Percentiles rank a stretch among this genome's conserved stretches.
These are phyloP conservation scores for Drosophila gunungcola DNA, from an alignment of 1,140 invertebrate species.

Conservation along the genomic window DNA sequence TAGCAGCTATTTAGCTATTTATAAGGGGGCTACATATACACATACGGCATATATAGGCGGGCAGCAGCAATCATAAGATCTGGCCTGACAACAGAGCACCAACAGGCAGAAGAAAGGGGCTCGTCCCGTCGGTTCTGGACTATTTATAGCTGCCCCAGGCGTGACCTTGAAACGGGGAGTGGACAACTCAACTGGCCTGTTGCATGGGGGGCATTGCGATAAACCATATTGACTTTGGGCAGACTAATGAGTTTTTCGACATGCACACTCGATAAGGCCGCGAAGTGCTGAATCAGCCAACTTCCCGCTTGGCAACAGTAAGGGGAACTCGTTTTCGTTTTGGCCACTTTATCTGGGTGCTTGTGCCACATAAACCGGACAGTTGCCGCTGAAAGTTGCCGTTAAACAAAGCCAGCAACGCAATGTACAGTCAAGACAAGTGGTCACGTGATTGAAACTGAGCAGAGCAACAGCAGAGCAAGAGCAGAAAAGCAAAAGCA, in stretches of 20 bases:
- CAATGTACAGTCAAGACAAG: conserved; percentile 59
- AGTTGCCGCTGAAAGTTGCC: conserved; percentile 50
- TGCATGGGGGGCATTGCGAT: neutral
- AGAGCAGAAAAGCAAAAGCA: conserved; percentile 30
- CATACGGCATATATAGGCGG: conserved; percentile 11
- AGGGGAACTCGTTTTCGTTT: conserved; percentile 30
- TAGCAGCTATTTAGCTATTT: conserved; percentile 50
- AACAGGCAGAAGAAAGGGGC: conserved; percentile 54
- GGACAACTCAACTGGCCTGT: neutral
- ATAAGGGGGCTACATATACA: conserved; percentile 34
- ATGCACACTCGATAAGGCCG: conserved; percentile 50
- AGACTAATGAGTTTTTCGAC: conserved; percentile 49
- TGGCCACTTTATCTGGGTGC: conserved; percentile 5
- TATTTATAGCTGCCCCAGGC: conserved; percentile 42
- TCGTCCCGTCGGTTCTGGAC: conserved; percentile 39
- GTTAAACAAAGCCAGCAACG: conserved; percentile 48
- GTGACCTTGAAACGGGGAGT: conserved; percentile 38
- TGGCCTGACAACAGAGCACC: conserved; percentile 73
- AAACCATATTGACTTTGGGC: conserved; percentile 11
- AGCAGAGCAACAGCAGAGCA: neutral
- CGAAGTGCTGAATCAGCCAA: conserved; percentile 30
- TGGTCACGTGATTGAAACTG: conserved; percentile 49
- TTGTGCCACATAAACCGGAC: conserved; percentile 48
- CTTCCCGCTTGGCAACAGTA: conserved; percentile 52
- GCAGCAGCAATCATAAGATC: conserved; percentile 26